Conservation (phyloP, 2,113 vertebrate genomes). For the Poecilia latipinna region DNA sequence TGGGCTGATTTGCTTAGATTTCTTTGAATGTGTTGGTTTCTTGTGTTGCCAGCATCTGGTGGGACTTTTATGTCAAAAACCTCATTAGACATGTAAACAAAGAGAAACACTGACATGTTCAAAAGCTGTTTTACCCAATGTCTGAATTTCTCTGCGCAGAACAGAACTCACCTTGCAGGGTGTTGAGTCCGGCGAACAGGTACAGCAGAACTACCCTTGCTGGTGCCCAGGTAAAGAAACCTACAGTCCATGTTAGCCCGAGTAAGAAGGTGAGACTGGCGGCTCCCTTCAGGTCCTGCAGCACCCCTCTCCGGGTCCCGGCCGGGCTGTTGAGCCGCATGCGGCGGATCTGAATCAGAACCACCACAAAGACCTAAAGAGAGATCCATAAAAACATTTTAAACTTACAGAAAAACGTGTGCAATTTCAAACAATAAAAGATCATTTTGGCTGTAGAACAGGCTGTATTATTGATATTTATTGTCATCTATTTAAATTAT, state of each 20-base stretch:
- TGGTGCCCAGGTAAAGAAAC: conserved; percentile 86
- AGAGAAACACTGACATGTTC: not conserved
- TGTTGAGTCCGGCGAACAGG: conserved; percentile 88
- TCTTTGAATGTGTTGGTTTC: too few relatives aligned
- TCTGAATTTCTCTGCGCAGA: not conserved
- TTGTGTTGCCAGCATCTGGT: too few relatives aligned
- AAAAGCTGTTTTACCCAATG: not conserved
- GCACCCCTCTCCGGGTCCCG: conserved; percentile 64
- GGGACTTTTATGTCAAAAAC: too few relatives aligned
- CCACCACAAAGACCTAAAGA: conserved; percentile 82
- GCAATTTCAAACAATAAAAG: not conserved
- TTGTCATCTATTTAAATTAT: not conserved
- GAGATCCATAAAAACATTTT: too few relatives aligned
- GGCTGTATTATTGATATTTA: not conserved
- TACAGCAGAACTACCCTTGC: conserved; percentile 84
- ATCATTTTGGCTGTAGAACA: not conserved
- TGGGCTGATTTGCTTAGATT: too few relatives aligned
- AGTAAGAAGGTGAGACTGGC: conserved; percentile 87
- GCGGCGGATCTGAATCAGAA: conserved; percentile 85
- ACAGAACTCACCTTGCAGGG: conserved; percentile 84
- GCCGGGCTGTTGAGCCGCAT: conserved; percentile 79
- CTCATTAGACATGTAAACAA: not conserved
- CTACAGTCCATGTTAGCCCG: conserved; percentile 88
- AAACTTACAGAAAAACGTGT: too few relatives aligned
- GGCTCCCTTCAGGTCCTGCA: conserved; percentile 84